Evolutionary conservation across 2,113 vertebrate species (phyloP).

Genomic region (Pygoscelis adeliae): DNA sequence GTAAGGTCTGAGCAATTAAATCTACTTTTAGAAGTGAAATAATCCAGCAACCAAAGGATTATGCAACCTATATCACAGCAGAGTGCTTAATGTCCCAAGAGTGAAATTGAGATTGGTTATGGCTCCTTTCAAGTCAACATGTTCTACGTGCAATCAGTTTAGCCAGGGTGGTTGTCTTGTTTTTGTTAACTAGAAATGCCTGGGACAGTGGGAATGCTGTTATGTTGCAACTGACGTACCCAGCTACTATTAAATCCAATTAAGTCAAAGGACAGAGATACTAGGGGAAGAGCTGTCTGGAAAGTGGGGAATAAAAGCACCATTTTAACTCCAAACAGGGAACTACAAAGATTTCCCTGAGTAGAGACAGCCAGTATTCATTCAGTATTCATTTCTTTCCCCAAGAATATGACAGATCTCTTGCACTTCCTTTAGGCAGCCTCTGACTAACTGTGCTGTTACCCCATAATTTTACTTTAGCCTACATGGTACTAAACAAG

Average conservation of each 20-base stretch:
- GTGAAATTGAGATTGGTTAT: background rate
- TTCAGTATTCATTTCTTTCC: background rate
- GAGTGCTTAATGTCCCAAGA: background rate
- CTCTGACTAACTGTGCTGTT: conserved; percentile 45
- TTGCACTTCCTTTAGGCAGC: conserved; percentile 9
- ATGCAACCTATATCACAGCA: background rate
- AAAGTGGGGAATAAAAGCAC: background rate
- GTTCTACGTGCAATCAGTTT: background rate
- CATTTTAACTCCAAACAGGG: background rate
- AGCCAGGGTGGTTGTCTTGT: background rate
- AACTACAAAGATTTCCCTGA: background rate
- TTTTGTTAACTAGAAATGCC: background rate
- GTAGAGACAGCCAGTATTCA: background rate
- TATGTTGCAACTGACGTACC: background rate
- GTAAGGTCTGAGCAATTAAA: background rate
- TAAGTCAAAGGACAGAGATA: background rate
- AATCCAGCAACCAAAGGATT: background rate
- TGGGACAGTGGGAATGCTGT: background rate
- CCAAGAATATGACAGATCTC: background rate
- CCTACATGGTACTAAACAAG: background rate
- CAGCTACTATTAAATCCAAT: background rate
- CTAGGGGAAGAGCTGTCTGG: background rate
- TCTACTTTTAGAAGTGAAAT: background rate
- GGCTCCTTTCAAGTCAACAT: background rate
- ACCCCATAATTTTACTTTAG: conserved; percentile 36